A percentile compares a stretch with the other conserved stretches of the same genome.
These are phyloP conservation scores for Achatina immaculata DNA, from an alignment of 1,140 invertebrate genomes.

Conservation along the genomic window DNA sequence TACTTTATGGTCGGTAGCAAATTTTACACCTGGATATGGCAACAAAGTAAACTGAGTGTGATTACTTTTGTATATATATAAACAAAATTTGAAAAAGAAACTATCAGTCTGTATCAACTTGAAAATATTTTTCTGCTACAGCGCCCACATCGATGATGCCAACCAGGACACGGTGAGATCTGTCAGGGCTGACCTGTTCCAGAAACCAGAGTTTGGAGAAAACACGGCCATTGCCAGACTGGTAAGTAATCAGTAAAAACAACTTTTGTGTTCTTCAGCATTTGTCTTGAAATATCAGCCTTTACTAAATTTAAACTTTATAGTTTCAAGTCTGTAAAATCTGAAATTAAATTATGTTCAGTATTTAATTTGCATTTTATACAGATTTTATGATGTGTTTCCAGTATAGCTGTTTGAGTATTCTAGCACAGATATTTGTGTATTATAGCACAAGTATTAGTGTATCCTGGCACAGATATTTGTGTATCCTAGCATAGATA, in stretches of 20 bases:
- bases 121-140: neutral
- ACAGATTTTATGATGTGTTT: no score
- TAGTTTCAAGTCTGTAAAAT: no score
- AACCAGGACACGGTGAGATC: neutral
- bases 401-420: no score
- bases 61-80: neutral
- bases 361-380: no score
- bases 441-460: no score
- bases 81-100: neutral
- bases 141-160: slow-evolving; percentile 7
- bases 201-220: slow-evolving; percentile 19
- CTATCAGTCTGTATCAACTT: neutral
- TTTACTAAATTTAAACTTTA: no score
- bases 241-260: neutral
- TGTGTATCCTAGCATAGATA: no score
- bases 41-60: neutral
- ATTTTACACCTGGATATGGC: neutral
- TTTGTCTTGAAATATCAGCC: no score
- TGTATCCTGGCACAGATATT: no score
- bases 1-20: neutral
- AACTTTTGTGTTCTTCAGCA: no score
- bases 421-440: no score
- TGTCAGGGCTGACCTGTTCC: slow-evolving; percentile 12
- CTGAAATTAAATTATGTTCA: no score
- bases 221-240: slow-evolving; percentile 24